Percentiles rank a stretch among this genome's conserved stretches.
Evolutionary conservation across 2,113 vertebrate species (phyloP).

Genomic region (Brienomyrus brachyistius): DNA sequence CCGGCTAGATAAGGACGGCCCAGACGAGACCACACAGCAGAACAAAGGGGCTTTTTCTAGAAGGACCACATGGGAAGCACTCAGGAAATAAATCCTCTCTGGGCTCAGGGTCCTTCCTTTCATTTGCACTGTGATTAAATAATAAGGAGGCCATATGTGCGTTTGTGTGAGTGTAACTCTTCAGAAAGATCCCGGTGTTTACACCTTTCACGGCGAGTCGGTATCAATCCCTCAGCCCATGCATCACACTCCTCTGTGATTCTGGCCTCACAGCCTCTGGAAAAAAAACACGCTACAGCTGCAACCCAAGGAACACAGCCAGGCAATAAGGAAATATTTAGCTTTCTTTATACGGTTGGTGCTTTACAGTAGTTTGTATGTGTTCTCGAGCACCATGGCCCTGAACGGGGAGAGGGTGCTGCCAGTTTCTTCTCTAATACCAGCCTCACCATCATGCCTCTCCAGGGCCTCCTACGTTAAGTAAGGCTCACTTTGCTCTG

Average conservation of each 20-base stretch:
- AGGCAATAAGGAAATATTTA: neutral
- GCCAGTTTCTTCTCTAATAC: neutral
- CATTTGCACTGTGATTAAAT: neutral
- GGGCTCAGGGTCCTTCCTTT: neutral
- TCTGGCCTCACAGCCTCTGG: neutral
- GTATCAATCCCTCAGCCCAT: neutral
- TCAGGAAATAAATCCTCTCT: neutral
- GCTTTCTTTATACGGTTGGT: neutral
- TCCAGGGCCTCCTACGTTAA: neutral
- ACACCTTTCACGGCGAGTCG: constrained; percentile 3
- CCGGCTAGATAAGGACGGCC: neutral
- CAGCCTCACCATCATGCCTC: neutral
- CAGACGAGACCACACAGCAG: neutral
- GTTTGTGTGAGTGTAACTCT: neutral
- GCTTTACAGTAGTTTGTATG: neutral
- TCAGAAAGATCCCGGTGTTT: neutral
- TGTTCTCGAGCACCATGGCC: neutral
- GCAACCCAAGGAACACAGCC: neutral
- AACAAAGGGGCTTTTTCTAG: neutral
- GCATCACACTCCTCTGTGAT: constrained; percentile 1
- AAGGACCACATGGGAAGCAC: neutral
- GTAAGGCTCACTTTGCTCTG: neutral
- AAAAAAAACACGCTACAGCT: neutral
- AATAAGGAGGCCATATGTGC: neutral
- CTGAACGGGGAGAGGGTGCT: neutral